These are phyloP conservation scores for Sminthurides bifidus DNA, from an alignment of 1,140 invertebrate species.

Conservation along the genomic window DNA sequence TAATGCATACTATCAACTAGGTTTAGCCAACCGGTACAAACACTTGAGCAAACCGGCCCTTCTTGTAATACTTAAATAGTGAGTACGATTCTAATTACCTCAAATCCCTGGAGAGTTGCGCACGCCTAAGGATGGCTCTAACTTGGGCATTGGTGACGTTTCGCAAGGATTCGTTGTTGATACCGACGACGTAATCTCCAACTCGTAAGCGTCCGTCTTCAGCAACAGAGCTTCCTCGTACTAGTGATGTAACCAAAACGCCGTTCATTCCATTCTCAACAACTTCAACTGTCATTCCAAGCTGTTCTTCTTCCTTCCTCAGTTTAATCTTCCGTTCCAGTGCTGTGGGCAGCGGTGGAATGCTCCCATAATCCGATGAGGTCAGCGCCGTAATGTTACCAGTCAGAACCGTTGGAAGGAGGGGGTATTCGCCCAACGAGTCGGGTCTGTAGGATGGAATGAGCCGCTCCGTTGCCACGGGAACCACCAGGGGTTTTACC, in stretches of 20 bases:
- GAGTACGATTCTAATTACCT: no score
- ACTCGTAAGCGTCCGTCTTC: conserved; percentile 47
- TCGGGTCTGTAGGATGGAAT: conserved; percentile 21
- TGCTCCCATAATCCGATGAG: not conserved
- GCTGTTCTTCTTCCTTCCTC: conserved; percentile 45
- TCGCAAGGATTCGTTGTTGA: conserved; percentile 55
- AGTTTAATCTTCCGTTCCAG: conserved; percentile 49
- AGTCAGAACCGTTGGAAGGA: conserved; percentile 1
- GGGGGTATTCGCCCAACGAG: not conserved
- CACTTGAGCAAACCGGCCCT: no score
- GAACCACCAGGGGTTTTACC: conserved; percentile 32
- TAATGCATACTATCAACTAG: no score
- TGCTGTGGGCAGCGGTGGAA: conserved; percentile 41
- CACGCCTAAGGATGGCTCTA: conserved; percentile 45
- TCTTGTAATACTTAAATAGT: no score
- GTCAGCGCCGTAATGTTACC: not conserved
- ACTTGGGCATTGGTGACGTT: conserved; percentile 51
- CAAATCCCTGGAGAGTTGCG: conserved; percentile 42
- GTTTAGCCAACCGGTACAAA: no score
- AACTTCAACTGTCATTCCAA: conserved; percentile 47
- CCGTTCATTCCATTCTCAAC: conserved; percentile 53
- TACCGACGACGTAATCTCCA: conserved; percentile 41
- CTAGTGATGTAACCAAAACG: conserved; percentile 44
- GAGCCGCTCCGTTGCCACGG: conserved; percentile 35
- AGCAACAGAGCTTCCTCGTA: conserved; percentile 43